Evolutionary conservation across 2,797 vertebrate species (phyloP).

Genomic region (Scolopax rusticola): DNA sequence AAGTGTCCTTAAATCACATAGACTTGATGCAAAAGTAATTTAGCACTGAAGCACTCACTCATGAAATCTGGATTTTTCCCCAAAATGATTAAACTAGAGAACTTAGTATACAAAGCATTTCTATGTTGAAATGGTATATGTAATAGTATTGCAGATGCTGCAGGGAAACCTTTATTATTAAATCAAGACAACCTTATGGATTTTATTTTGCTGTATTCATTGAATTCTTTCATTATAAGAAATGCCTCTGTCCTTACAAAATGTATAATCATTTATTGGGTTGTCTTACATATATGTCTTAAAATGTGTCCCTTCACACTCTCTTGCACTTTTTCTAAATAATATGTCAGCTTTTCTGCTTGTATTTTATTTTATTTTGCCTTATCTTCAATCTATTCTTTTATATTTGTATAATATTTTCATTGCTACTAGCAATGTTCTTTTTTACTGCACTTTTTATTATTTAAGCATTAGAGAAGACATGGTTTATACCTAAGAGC

Average conservation of each 20-base stretch:
- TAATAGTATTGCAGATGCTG: neutral
- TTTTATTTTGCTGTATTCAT: neutral
- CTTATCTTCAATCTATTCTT: neutral
- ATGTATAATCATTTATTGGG: neutral
- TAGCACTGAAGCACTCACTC: neutral
- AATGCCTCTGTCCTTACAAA: neutral
- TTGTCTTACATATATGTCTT: neutral
- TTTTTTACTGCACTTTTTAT: neutral
- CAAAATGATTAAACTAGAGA: neutral
- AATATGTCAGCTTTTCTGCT: neutral
- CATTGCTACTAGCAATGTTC: neutral
- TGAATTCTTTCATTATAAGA: neutral
- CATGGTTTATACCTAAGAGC: neutral
- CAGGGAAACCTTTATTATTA: neutral
- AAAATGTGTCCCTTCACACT: neutral
- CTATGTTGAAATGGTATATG: neutral
- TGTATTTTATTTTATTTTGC: neutral
- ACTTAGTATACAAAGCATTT: neutral
- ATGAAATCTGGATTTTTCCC: neutral
- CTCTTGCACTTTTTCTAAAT: neutral
- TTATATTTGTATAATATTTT: conserved; percentile 15
- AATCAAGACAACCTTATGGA: neutral
- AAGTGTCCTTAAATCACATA: neutral
- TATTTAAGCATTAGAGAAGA: neutral
- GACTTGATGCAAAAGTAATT: neutral